Evolutionary conservation across 2,888 invertebrate species (phyloP), one percentile per base, ranked within the genome.

Genomic region (Mylabris sibirica): DNA sequence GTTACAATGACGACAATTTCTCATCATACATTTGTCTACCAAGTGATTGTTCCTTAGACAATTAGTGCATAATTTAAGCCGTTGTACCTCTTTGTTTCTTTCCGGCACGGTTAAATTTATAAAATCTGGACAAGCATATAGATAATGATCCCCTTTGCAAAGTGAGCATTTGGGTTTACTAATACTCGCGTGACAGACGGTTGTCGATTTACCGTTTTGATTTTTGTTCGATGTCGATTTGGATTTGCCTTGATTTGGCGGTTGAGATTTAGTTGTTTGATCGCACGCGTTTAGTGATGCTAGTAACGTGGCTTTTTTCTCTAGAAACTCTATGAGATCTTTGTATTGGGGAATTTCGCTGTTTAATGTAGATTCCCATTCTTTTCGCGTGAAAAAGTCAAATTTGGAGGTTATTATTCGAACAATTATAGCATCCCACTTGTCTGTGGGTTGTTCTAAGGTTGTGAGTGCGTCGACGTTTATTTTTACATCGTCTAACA

Each of bases 1-100:
- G 4, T 63, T 20, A 61, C 72, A 74, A 20, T 63, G 49, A 59
- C 59, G 62, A 60, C 71, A 74, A 30, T 59, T 24, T 17, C 49
- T n/a, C n/a, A 26, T 64, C 9, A 12, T 5, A 35, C 67, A 67
- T 35, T 59, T 57, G 35, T 38, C 11, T 1, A 17, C 20, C n/a
- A 5, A 9, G 35, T 63, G 67, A 59, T 67, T 63, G 8, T 3
- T 17, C 20, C 38, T 63, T 8, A 67, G 35, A 14, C 63, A 64
- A 53, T 64, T 64, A 3, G 53, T 26, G 20, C 64, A 64, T 14
- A 64, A 64, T 17, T 64, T 64, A 6, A 63, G 30, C 22, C 41
- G 11, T 22, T 63, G 35, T 49, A 57, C 8, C 53, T 59, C 11
- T 6, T 24, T 26, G 3, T 14, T 14, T 59, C 24, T 24, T 6